phyloP scores from a whole-genome alignment of 2,797 vertebrate genomes.

The Cirrhinus molitorella region DNA sequence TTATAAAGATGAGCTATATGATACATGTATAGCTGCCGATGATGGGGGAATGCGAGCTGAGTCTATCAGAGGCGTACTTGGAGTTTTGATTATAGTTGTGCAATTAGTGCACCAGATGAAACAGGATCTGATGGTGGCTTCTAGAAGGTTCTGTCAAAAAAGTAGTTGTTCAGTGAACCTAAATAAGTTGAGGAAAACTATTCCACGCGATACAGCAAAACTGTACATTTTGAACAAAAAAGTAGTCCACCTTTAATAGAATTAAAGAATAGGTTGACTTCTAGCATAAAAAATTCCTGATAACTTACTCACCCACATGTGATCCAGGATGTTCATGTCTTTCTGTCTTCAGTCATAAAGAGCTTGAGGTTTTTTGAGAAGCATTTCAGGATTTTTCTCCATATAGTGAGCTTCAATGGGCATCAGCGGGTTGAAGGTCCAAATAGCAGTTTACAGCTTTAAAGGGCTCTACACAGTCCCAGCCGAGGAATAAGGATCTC shows the following conservation, averaged over 20 bases:
- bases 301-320: no score
- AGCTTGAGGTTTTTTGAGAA: no score
- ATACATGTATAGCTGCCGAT: constrained; percentile 33
- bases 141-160: neutral
- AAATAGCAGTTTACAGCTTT: no score
- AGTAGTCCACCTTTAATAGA: neutral
- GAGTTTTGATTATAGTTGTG: constrained; percentile 30
- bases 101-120: constrained; percentile 19
- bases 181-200: neutral
- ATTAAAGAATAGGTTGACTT: no score
- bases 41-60: neutral
- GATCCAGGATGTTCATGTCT: no score
- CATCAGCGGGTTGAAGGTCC: no score
- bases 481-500: no score
- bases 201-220: neutral
- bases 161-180: neutral
- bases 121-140: neutral
- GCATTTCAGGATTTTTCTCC: no score
- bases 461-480: no score
- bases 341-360: no score
- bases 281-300: no score
- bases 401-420: no score
- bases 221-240: neutral
- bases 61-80: constrained; percentile 32
- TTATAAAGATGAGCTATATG: constrained; percentile 60